Percentiles rank a stretch among this genome's conserved stretches.
Conservation (phyloP, 53 echinoderm and acorn worm species). For the Arbacia lixula region DNA sequence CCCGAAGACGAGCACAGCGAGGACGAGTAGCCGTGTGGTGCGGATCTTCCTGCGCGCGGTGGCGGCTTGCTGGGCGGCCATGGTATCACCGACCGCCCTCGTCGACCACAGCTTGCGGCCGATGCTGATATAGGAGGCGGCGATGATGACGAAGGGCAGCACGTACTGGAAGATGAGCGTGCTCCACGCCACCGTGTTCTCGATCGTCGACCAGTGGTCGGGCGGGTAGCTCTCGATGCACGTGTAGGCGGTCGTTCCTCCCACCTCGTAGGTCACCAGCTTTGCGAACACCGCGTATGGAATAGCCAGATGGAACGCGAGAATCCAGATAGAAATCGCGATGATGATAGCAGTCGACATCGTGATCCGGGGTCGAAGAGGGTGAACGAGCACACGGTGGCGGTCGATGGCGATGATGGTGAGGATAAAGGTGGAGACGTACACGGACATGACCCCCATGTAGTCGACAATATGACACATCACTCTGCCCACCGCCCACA, state of each 20-base stretch:
- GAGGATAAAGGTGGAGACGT: conserved; percentile 91
- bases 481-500: conserved; percentile 80
- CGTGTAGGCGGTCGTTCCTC: conserved; percentile 17
- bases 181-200: conserved; percentile 55
- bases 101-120: conserved; percentile 80
- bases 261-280: conserved; percentile 25
- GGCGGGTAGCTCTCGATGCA: conserved; percentile 73
- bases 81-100: conserved; percentile 78
- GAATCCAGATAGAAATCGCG: conserved; percentile 79
- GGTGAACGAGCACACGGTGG: conserved; percentile 92
- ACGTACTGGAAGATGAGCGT: conserved; percentile 81
- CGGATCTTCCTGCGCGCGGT: conserved; percentile 74
- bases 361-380: conserved; percentile 85
- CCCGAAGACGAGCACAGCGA: conserved; percentile 84
- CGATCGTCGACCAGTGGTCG: conserved; percentile 22
- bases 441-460: conserved; percentile 84
- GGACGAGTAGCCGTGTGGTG: conserved; percentile 83
- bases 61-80: conserved; percentile 81
- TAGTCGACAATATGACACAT: conserved; percentile 91
- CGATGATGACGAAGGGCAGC: conserved; percentile 81
- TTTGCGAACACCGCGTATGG: conserved; percentile 75
- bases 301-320: conserved; percentile 70
- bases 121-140: conserved; percentile 84
- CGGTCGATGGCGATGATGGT: conserved; percentile 93
- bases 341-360: conserved; percentile 79